Evolutionary conservation across 2,113 vertebrate species (phyloP), one percentile per base, ranked within the genome.

Genomic region (Salvelinus namaycush): DNA sequence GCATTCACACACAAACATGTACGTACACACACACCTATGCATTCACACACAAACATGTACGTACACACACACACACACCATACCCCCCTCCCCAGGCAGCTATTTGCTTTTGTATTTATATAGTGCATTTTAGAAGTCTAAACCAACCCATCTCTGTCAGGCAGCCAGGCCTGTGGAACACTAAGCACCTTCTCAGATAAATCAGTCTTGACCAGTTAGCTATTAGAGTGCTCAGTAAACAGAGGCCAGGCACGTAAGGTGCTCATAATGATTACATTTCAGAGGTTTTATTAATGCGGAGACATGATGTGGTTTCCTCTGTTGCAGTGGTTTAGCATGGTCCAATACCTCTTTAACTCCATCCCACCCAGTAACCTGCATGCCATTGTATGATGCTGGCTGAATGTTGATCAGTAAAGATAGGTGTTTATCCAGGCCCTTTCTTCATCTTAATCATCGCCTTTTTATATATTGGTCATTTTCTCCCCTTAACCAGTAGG

Each of bases 51-150:
- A 24, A 24, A 24, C 24, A 24, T 24, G 24, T 24, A 24, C 24
- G 24, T 24, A 24, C 24, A 24, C 24, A 24, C 24, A 34, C 31
- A 34, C 31, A 34, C 31, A 34, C 87, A 85, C 83, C 68, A 44
- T 34, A 12, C 66, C 86, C 84, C 76, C 79, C 85, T 90, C 91
- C 89, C 88, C 26, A 86, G 90, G 87, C 88, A 88, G 85, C 89
- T 85, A 91, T 92, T 91, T 92, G 87, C 90, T 92, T 90, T 90
- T 89, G 88, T 90, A 87, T 92, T 91, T 91, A 90, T 90, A 90
- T 90, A 89, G 89, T 89, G 79, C 86, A 91, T 91, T 88, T 91
- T 83, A 84, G 87, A 85, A 72, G 78, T 85, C 89, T 87, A 84
- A 88, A 87, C 88, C 79, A 76, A 86, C 86, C 84, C 87, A 87